Evolutionary conservation across 2,797 vertebrate species (phyloP).

Genomic region (Cygnus olor): DNA sequence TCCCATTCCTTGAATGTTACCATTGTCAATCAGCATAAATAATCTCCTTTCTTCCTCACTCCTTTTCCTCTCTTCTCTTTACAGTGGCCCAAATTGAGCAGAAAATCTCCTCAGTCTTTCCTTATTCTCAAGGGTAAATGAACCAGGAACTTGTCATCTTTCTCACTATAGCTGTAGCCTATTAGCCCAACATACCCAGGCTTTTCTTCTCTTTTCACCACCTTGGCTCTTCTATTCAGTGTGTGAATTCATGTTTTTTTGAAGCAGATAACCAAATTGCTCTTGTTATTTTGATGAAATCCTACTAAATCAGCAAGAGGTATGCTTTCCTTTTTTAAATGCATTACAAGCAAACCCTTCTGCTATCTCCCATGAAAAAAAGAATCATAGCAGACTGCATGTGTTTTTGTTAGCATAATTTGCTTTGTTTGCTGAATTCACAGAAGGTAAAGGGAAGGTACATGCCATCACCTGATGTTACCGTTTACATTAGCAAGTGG

Average conservation of each 20-base stretch:
- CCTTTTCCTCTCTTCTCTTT: neutral
- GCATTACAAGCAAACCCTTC: neutral
- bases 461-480: neutral
- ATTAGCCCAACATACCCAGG: neutral
- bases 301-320: neutral
- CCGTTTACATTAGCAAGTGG: neutral
- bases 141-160: neutral
- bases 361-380: neutral
- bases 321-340: neutral
- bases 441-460: neutral
- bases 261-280: neutral
- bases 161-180: neutral
- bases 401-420: neutral
- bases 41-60: neutral
- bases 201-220: neutral
- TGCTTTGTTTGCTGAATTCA: neutral
- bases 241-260: neutral
- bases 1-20: neutral
- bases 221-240: neutral
- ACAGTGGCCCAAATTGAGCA: neutral
- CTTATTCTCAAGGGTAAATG: neutral
- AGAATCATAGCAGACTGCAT: neutral
- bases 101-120: neutral
- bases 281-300: slow-evolving; percentile 13
- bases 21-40: neutral